These are phyloP conservation scores for Campaea margaritaria DNA, from an alignment of 2,888 invertebrate genomes.

Conservation along the genomic window DNA sequence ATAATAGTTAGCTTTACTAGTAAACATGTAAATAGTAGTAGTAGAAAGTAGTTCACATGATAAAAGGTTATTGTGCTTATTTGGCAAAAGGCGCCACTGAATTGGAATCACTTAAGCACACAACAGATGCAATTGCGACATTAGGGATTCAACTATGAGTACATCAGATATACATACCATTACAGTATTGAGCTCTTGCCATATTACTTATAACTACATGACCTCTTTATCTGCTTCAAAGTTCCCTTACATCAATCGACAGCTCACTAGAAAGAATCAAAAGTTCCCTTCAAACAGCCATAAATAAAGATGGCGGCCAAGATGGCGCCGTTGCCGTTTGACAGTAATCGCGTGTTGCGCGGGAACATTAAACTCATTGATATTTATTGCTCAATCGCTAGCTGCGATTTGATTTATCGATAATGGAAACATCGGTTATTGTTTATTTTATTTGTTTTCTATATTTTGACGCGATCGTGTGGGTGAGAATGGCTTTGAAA, in stretches of 20 bases:
- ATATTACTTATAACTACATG: too few relatives aligned
- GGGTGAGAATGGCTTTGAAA: constrained; percentile 28
- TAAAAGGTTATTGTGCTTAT: too few relatives aligned
- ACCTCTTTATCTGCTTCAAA: constrained; percentile 40
- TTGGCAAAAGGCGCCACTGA: too few relatives aligned
- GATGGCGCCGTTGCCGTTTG: constrained; percentile 74
- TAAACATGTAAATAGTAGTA: too few relatives aligned
- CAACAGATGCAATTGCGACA: too few relatives aligned
- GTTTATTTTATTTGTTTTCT: constrained; percentile 51
- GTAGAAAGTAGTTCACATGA: too few relatives aligned
- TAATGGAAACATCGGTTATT: constrained; percentile 77
- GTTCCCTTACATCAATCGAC: constrained; percentile 67
- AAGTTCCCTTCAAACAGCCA: constrained; percentile 61
- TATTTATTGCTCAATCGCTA: constrained; percentile 83
- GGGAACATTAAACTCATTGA: constrained; percentile 84
- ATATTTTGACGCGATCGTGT: constrained; percentile 22
- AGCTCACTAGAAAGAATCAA: constrained; percentile 61
- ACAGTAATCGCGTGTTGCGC: constrained; percentile 82
- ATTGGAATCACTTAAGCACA: too few relatives aligned
- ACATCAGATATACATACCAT: too few relatives aligned
- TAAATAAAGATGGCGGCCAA: constrained; percentile 82
- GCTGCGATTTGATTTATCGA: constrained; percentile 75
- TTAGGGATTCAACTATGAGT: too few relatives aligned
- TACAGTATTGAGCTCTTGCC: too few relatives aligned
- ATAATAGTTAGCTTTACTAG: too few relatives aligned